These are phyloP conservation scores for Leptinotarsa juncta DNA, from an alignment of 2,888 invertebrate species.

Conservation along the genomic window DNA sequence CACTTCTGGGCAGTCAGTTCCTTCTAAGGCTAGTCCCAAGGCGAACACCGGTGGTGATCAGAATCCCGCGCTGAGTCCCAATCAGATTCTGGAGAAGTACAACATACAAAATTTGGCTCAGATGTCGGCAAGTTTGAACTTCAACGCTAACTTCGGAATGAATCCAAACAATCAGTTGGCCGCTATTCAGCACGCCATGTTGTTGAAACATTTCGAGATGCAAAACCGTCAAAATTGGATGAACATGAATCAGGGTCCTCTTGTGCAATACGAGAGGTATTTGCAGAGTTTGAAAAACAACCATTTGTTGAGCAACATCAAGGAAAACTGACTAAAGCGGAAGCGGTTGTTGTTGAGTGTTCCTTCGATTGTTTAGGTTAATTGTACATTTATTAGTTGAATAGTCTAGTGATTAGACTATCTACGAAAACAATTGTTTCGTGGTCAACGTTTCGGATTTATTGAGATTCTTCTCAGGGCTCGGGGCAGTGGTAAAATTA, in stretches of 20 bases:
- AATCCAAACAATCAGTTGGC: slow-evolving; percentile 53
- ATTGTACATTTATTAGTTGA: slow-evolving; percentile 2
- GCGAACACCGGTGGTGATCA: slow-evolving; percentile 34
- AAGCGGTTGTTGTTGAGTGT: slow-evolving; percentile 5
- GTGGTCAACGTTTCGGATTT: too few species aligned
- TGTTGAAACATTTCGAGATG: slow-evolving; percentile 62
- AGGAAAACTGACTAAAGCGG: slow-evolving; percentile 54
- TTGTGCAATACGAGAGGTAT: slow-evolving; percentile 64
- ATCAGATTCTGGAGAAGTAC: slow-evolving; percentile 63
- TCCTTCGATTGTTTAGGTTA: neutral
- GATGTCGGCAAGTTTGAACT: slow-evolving; percentile 62
- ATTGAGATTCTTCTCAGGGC: too few species aligned
- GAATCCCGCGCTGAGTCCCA: slow-evolving; percentile 53
- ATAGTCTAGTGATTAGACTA: too few species aligned
- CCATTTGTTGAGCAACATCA: slow-evolving; percentile 53
- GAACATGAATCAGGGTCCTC: slow-evolving; percentile 57
- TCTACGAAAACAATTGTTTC: too few species aligned
- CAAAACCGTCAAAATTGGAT: slow-evolving; percentile 64
- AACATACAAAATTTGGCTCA: slow-evolving; percentile 65
- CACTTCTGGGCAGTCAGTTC: slow-evolving; percentile 16
- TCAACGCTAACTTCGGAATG: slow-evolving; percentile 54
- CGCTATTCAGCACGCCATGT: slow-evolving; percentile 63
- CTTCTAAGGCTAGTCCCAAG: slow-evolving; percentile 34
- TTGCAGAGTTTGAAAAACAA: slow-evolving; percentile 60
- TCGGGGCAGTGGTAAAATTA: too few species aligned